These are phyloP conservation scores for Sardina pilchardus DNA, from an alignment of 2,113 vertebrate genomes.

Conservation along the genomic window DNA sequence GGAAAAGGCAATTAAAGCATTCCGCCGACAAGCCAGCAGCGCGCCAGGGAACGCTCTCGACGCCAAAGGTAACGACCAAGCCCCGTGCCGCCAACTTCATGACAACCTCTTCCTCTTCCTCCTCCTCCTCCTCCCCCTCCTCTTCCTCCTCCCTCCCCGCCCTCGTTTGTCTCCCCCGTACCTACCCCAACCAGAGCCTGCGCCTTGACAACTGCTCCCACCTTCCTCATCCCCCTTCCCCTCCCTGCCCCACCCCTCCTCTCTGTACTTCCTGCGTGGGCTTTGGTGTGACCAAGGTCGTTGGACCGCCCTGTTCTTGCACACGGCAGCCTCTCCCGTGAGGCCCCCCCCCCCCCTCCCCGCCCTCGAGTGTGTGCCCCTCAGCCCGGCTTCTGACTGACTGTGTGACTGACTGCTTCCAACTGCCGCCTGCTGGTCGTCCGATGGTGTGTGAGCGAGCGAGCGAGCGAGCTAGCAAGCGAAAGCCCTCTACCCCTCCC, in stretches of 20 bases:
- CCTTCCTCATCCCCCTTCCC: slow-evolving; percentile 58
- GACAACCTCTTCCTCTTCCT: slow-evolving; percentile 14
- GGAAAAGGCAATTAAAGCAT: not conserved
- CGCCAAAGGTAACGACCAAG: slow-evolving; percentile 70
- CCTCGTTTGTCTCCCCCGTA: slow-evolving; percentile 61
- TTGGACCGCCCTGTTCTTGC: not conserved
- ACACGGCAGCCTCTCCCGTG: not conserved
- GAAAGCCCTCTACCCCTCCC: not conserved
- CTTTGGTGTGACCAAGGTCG: slow-evolving; percentile 12
- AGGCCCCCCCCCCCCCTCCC: not conserved
- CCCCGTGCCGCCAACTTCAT: slow-evolving; percentile 38
- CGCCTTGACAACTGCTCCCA: not conserved
- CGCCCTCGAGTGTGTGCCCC: not conserved
- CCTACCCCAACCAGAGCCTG: not conserved
- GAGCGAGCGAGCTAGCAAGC: not conserved
- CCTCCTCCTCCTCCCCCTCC: slow-evolving; percentile 16
- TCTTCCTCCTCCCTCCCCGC: slow-evolving; percentile 50
- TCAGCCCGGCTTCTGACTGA: slow-evolving; percentile 14
- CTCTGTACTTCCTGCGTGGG: slow-evolving; percentile 1
- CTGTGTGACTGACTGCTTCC: slow-evolving; percentile 13
- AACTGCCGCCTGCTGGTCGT: not conserved
- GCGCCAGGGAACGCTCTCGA: slow-evolving; percentile 53
- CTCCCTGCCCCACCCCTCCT: slow-evolving; percentile 54
- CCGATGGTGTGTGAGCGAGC: slow-evolving; percentile 1
- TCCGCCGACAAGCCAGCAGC: not conserved